A percentile compares a stretch with the other conserved stretches of the same genome.
Evolutionary conservation across 1,140 invertebrate species (phyloP).

Genomic region (Aporrectodea caliginosa): DNA sequence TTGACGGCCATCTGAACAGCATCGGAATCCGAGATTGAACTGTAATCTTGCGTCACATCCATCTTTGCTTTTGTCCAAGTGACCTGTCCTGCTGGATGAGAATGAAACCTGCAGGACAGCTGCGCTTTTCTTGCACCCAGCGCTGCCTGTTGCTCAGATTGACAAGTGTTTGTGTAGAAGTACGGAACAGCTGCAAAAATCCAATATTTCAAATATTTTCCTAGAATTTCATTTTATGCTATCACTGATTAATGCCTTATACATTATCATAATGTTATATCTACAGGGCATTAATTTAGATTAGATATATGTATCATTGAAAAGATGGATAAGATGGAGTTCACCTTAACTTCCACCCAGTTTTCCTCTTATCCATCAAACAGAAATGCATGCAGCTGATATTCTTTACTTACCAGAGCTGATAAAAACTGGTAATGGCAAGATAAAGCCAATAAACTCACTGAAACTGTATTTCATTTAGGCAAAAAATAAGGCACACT

Average conservation of each 20-base stretch:
- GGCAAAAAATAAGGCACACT: too few relatives aligned
- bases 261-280: not conserved
- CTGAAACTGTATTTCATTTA: too few relatives aligned
- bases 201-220: too few relatives aligned
- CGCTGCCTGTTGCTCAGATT: not conserved
- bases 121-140: not conserved
- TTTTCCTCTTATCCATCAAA: not conserved
- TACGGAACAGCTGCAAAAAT: not conserved
- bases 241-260: not conserved
- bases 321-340: not conserved
- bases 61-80: not conserved
- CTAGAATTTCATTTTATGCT: not conserved
- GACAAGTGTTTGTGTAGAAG: not conserved
- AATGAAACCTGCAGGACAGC: not conserved
- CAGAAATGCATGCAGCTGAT: too few relatives aligned
- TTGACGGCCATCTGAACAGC: not conserved
- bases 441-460: too few relatives aligned
- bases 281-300: not conserved
- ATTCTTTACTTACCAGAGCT: too few relatives aligned
- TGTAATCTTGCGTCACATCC: not conserved
- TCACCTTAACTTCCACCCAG: too few relatives aligned
- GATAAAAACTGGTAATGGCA: too few relatives aligned
- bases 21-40: not conserved
- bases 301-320: not conserved
- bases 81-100: not conserved